A percentile compares a stretch with the other conserved stretches of the same genome.
phyloP scores from a whole-genome alignment of 2,888 invertebrate species.

The Darwinula stevensoni region DNA sequence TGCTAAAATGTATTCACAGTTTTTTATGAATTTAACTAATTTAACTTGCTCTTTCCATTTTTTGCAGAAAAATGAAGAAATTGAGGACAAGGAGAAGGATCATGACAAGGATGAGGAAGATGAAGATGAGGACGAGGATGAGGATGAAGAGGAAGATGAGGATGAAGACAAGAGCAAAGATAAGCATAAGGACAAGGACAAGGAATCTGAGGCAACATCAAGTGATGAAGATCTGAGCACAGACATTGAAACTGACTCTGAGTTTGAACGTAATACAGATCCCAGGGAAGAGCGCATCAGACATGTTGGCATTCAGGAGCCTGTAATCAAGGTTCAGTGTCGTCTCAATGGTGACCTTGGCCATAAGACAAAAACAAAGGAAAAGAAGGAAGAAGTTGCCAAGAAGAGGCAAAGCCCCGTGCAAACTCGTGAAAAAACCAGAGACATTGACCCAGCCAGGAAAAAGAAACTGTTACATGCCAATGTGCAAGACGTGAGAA shows the following conservation, averaged over 20 bases:
- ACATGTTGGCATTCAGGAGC: not conserved
- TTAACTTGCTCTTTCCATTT: no score
- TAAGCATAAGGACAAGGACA: slow-evolving; percentile 8
- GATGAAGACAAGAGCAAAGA: slow-evolving; percentile 15
- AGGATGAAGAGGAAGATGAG: slow-evolving; percentile 10
- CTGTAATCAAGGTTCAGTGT: slow-evolving; percentile 4
- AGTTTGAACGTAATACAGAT: slow-evolving; percentile 28
- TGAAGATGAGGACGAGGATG: slow-evolving; percentile 14
- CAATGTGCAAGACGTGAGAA: no score
- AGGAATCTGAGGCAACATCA: slow-evolving; percentile 9
- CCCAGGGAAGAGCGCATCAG: slow-evolving; percentile 3
- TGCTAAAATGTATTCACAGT: no score
- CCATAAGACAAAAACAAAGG: no score
- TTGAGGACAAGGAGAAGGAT: no score
- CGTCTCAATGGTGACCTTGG: not conserved
- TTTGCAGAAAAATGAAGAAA: no score
- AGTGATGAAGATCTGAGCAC: slow-evolving; percentile 43
- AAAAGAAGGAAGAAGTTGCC: slow-evolving; percentile 6
- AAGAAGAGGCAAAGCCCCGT: slow-evolving; percentile 9
- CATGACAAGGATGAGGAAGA: slow-evolving; percentile 21
- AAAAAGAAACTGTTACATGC: no score
- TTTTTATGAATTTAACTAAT: no score
- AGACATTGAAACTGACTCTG: slow-evolving; percentile 72
- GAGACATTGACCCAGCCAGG: no score
- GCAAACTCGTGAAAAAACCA: no score